Evolutionary conservation across 2,113 vertebrate genomes (phyloP).

Genomic region (Delphinapterus leucas): DNA sequence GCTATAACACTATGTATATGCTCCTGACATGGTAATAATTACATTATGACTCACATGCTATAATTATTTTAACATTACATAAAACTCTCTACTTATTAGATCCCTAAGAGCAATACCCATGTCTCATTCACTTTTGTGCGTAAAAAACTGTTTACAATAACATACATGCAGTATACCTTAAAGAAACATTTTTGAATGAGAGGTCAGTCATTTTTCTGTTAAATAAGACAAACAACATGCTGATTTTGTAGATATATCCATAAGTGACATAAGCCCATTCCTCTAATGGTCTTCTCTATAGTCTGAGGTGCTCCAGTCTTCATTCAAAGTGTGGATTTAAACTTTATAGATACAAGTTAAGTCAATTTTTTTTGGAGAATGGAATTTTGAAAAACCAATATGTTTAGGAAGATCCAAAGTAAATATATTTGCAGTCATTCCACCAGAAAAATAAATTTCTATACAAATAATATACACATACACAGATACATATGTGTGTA

Average conservation of each 20-base stretch:
- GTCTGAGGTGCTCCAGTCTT: background rate
- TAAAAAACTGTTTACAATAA: background rate
- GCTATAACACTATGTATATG: background rate
- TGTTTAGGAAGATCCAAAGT: background rate
- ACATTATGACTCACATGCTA: background rate
- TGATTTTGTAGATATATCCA: background rate
- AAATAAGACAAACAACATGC: background rate
- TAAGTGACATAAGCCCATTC: background rate
- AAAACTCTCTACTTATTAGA: background rate
- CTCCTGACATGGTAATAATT: background rate
- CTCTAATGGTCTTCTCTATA: background rate
- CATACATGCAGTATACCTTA: rapidly evolving
- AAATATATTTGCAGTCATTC: background rate
- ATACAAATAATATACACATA: background rate
- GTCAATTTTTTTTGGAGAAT: background rate
- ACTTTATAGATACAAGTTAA: background rate
- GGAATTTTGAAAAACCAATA: background rate
- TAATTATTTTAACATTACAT: constrained; percentile 1
- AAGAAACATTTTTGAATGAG: background rate
- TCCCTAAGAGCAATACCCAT: background rate
- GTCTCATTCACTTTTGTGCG: background rate
- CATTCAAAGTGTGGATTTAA: background rate
- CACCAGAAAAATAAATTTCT: background rate
- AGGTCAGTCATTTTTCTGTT: background rate
- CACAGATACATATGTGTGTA: background rate